Conservation (phyloP, 2,888 invertebrate species). For the Anthophora plumipes region DNA sequence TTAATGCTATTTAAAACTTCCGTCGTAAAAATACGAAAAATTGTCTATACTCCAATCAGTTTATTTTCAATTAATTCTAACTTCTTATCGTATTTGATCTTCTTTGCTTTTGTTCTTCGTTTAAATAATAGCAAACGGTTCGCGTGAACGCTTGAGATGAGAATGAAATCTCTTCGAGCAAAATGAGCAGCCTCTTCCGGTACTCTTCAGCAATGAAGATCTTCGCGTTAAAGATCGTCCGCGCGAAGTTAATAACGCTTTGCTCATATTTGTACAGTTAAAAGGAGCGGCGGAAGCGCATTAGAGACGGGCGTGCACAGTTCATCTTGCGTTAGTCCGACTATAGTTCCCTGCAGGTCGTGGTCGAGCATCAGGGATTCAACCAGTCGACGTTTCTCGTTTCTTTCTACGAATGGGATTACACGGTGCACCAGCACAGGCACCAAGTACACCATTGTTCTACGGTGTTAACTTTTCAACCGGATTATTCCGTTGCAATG, state of each 20-base stretch:
- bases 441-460: constrained; percentile 55
- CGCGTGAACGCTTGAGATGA: background rate
- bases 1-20: too few species aligned
- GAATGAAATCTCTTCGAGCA: background rate
- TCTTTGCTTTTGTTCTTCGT: too few species aligned
- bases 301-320: constrained; percentile 10
- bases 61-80: too few species aligned
- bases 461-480: constrained; percentile 66
- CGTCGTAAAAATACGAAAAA: too few species aligned
- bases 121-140: too few species aligned
- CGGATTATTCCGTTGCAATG: constrained; percentile 60
- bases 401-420: constrained; percentile 46
- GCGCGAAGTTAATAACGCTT: constrained; percentile 21
- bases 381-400: constrained; percentile 20
- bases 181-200: background rate
- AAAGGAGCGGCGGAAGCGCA: constrained; percentile 25
- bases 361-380: constrained; percentile 35
- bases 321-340: constrained; percentile 26
- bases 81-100: too few species aligned
- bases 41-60: too few species aligned
- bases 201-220: background rate
- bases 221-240: constrained; percentile 9
- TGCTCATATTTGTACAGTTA: constrained; percentile 37
- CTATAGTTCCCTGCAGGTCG: constrained; percentile 15
- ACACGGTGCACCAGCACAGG: constrained; percentile 33